Conservation (phyloP, 2,113 vertebrate species). For the Brachirus orientalis region DNA sequence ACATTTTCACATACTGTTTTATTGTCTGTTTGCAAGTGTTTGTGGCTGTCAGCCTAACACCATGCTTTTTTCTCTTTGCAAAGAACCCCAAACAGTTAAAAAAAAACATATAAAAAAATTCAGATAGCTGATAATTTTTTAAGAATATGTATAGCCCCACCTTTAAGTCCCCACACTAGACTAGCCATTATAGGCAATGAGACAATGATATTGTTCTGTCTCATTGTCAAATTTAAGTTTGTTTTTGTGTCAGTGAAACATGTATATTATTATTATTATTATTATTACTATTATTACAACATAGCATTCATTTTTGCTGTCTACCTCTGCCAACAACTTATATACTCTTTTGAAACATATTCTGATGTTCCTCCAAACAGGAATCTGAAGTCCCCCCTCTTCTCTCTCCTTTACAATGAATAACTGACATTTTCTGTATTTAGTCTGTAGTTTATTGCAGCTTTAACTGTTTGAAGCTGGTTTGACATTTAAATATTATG, state of each 20-base stretch:
- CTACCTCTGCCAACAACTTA: slow-evolving; percentile 76
- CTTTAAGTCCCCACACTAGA: slow-evolving; percentile 47
- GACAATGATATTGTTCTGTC: slow-evolving; percentile 51
- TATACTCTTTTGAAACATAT: slow-evolving; percentile 50
- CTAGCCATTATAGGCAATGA: slow-evolving; percentile 54
- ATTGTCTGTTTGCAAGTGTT: slow-evolving; percentile 60
- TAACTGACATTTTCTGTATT: slow-evolving; percentile 51
- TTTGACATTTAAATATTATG: slow-evolving; percentile 47
- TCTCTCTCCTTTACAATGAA: slow-evolving; percentile 29
- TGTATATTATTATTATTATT: slow-evolving; percentile 47
- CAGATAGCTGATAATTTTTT: slow-evolving; percentile 73
- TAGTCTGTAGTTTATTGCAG: slow-evolving; percentile 55
- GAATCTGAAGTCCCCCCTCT: slow-evolving; percentile 23
- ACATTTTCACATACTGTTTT: slow-evolving; percentile 48
- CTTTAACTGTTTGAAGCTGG: slow-evolving; percentile 41
- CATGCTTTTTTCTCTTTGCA: slow-evolving; percentile 56
- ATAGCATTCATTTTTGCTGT: slow-evolving; percentile 73
- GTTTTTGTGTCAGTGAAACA: slow-evolving; percentile 68
- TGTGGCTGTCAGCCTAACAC: slow-evolving; percentile 63
- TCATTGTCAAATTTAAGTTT: slow-evolving; percentile 57
- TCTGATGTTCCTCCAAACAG: slow-evolving; percentile 25
- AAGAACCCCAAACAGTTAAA: slow-evolving; percentile 19
- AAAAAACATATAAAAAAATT: slow-evolving; percentile 35
- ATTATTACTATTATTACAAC: slow-evolving; percentile 41
- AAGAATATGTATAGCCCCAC: slow-evolving; percentile 62